Evolutionary conservation across 2,797 vertebrate species (phyloP).

Genomic region (Rallus crepitans): DNA sequence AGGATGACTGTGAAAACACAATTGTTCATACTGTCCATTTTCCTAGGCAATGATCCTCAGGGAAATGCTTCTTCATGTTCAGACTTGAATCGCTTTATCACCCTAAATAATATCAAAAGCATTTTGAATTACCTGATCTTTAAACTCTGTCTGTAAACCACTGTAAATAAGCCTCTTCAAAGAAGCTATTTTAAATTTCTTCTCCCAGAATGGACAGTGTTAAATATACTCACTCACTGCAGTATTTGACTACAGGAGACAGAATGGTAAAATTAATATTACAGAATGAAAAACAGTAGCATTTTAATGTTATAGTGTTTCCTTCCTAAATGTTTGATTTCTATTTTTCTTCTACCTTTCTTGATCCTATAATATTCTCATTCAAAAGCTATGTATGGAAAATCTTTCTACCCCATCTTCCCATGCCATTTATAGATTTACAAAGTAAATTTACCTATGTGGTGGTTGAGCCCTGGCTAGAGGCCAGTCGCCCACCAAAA

Average conservation of each 20-base stretch:
- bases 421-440: constrained; percentile 71
- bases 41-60: neutral
- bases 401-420: constrained; percentile 69
- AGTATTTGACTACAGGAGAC: neutral
- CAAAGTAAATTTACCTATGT: constrained; percentile 55
- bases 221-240: neutral
- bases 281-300: neutral
- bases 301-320: neutral
- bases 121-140: neutral
- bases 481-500: no score
- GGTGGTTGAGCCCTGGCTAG: no score
- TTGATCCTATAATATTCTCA: constrained; percentile 17
- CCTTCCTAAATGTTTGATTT: neutral
- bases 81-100: neutral
- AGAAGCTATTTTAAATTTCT: neutral
- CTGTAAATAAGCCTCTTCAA: neutral
- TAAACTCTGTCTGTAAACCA: neutral
- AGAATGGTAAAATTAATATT: neutral
- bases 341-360: neutral
- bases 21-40: neutral
- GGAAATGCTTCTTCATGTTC: neutral
- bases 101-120: neutral
- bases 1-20: neutral
- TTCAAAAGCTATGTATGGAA: constrained; percentile 62
- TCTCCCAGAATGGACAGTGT: neutral